These are phyloP conservation scores for Eurystomus glaucurus DNA, from an alignment of 2,797 vertebrate genomes.

Conservation along the genomic window DNA sequence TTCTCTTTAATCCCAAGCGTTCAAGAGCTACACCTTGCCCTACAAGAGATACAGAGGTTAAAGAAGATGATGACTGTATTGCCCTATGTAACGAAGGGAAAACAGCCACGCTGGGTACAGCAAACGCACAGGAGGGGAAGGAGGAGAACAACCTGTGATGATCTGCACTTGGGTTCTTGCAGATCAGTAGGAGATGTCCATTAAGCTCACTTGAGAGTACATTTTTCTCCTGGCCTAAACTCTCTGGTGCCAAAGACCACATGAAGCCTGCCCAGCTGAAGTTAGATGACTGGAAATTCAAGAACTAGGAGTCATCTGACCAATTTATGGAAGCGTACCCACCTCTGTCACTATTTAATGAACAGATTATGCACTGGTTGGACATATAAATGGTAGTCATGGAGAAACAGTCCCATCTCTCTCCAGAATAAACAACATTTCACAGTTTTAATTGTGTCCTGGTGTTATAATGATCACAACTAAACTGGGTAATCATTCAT, in stretches of 20 bases:
- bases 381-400: neutral
- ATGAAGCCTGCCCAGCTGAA: neutral
- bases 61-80: rapidly evolving
- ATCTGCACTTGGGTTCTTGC: neutral
- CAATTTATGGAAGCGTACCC: neutral
- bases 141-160: rapidly evolving
- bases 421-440: constrained; percentile 61
- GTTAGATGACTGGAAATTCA: neutral
- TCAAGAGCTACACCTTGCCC: neutral
- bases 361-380: constrained; percentile 22
- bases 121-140: rapidly evolving
- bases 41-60: neutral
- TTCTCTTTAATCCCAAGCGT: neutral
- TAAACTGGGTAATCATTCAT: constrained; percentile 79
- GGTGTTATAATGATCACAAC: constrained; percentile 70
- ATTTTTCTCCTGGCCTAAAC: neutral
- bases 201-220: neutral
- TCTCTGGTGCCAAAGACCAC: neutral
- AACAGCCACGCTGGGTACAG: neutral
- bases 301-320: neutral
- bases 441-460: constrained; percentile 69
- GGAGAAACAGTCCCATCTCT: constrained; percentile 4
- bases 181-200: neutral
- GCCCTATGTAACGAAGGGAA: neutral
- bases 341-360: neutral